Evolutionary conservation across 2,113 vertebrate species (phyloP).

Genomic region (Pyxicephalus adspersus): DNA sequence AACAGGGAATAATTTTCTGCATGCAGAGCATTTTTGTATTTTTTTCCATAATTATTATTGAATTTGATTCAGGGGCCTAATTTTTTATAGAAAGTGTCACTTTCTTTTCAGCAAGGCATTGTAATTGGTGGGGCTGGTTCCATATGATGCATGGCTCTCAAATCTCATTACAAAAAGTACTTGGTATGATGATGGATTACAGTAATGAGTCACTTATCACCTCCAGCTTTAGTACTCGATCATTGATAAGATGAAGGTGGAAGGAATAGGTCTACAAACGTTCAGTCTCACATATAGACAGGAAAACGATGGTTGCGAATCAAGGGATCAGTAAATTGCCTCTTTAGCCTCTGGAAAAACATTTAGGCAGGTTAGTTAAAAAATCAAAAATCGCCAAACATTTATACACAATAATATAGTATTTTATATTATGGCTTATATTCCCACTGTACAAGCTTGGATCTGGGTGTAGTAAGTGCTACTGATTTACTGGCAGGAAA

Average conservation of each 20-base stretch:
- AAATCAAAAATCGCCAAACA: too few species aligned
- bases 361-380: too few species aligned
- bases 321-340: conserved; percentile 18
- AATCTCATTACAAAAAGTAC: conserved; percentile 51
- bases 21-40: conserved; percentile 41
- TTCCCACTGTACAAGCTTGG: too few species aligned
- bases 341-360: not conserved
- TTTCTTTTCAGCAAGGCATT: conserved; percentile 38
- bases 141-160: conserved; percentile 49
- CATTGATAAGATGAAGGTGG: conserved; percentile 18
- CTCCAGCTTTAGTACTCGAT: conserved; percentile 31
- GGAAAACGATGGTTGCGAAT: conserved; percentile 13
- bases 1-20: conserved; percentile 40
- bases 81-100: conserved; percentile 41
- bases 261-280: not conserved
- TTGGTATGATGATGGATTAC: conserved; percentile 50
- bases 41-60: conserved; percentile 53
- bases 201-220: conserved; percentile 36
- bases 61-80: conserved; percentile 40
- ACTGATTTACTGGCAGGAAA: too few species aligned
- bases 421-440: too few species aligned
- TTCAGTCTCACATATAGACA: not conserved
- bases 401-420: too few species aligned
- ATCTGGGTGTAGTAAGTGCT: too few species aligned
- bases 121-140: conserved; percentile 38